Base-by-base conservation (phyloP, 2,888 invertebrate genomes). In the Priapulus caudatus region DNA sequence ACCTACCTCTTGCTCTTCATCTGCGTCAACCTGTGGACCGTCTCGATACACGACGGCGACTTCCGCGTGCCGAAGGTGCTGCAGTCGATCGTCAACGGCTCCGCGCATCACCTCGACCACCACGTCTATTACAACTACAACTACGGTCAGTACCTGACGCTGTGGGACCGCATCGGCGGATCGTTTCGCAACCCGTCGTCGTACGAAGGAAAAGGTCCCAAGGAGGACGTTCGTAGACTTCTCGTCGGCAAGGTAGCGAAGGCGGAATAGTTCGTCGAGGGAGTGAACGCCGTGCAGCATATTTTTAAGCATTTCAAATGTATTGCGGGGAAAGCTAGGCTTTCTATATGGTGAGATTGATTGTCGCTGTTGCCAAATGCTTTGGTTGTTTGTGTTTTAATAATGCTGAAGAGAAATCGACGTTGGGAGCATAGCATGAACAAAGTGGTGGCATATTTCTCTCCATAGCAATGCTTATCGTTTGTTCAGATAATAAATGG, bases 131-230 rank as follows among this genome's bases (percentile, higher is more conserved):
- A 72, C 63, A 71, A 69, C 61, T 75, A 68, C 63, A 75, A 75
- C 60, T 75, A 75, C 53, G 75, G 74, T 5, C 74, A 75, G 63
- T 75, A 72, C 62, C 72, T 74, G 59, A 75, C 75, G 0, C 60
- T 75, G 1, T 75, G 74, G 75, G 75, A 75, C 54, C 59, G 68
- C 23, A 60, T 74, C 4, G 71, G 72, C 0, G 67, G 70, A 1
- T 66, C 69, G 0, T 71, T 69, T 58, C 58, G 64, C 24, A 58
- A 64, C 44, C 74, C 74, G 1, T 68, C 66, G 48, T 59, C 68
- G 3, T 69, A 66, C 45, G 62, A 65, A 43, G 67, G 67, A 2
- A 56, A 60, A 16, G 68, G 69, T 1, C 70, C 69, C 3, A 52
- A 67, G 3, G 62, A 65, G 21, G 59, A 63, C 1, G 58, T 67